Evolutionary conservation across 2,113 vertebrate genomes (phyloP).

Genomic region (Chamaea fasciata): DNA sequence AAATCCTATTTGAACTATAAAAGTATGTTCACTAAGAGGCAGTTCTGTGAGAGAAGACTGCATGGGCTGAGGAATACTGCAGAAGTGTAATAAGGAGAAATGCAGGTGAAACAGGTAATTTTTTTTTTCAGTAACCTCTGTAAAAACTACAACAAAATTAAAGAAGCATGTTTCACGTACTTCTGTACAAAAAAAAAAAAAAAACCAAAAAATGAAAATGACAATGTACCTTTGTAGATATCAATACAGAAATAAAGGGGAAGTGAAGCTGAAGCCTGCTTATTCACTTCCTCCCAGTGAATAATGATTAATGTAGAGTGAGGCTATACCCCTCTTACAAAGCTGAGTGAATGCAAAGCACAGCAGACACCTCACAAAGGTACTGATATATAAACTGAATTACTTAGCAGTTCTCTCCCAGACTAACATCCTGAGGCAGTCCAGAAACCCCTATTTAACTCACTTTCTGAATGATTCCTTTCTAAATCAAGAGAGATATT

Average conservation of each 20-base stretch:
- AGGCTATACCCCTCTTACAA: neutral
- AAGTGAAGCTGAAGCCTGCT: neutral
- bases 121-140: neutral
- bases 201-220: neutral
- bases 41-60: neutral
- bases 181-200: neutral
- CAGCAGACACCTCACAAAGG: neutral
- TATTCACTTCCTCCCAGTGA: neutral
- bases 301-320: neutral
- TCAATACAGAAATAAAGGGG: neutral
- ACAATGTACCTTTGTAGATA: neutral
- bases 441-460: constrained; percentile 21
- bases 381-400: constrained; percentile 41
- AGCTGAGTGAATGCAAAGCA: neutral
- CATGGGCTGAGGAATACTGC: neutral
- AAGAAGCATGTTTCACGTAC: neutral
- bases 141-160: neutral
- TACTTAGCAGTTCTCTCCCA: constrained; percentile 6
- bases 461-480: constrained; percentile 44
- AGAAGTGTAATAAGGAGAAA: neutral
- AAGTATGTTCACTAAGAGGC: neutral
- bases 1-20: neutral
- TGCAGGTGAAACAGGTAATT: neutral
- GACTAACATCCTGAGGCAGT: constrained; percentile 29
- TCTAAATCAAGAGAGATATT: constrained; percentile 50